Percentiles rank a stretch among this genome's conserved stretches.
These are phyloP conservation scores for Aphaenogaster rudis DNA, from an alignment of 1,140 invertebrate genomes.

Conservation along the genomic window DNA sequence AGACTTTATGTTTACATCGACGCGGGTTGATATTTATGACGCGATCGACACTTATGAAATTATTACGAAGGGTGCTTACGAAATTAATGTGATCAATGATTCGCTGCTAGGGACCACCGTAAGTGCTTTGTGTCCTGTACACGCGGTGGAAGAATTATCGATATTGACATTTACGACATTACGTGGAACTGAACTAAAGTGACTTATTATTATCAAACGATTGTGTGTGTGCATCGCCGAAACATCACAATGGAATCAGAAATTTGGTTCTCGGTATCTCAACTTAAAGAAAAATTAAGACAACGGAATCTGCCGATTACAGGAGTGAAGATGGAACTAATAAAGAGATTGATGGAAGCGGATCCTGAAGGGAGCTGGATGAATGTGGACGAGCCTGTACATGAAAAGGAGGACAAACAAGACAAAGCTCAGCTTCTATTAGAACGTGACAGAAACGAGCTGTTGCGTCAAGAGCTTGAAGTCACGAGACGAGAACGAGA, in stretches of 20 bases:
- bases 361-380: not conserved
- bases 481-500: not conserved
- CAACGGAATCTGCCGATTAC: not conserved
- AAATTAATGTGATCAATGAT: too few relatives aligned
- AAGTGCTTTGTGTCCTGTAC: too few relatives aligned
- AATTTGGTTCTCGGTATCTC: not conserved
- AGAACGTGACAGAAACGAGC: not conserved
- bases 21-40: too few relatives aligned
- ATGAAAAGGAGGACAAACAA: not conserved
- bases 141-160: too few relatives aligned
- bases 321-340: not conserved
- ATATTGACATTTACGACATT: too few relatives aligned
- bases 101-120: too few relatives aligned
- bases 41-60: too few relatives aligned
- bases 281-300: not conserved
- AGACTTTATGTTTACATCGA: too few relatives aligned
- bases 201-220: too few relatives aligned
- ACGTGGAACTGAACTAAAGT: too few relatives aligned
- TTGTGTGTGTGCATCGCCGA: not conserved
- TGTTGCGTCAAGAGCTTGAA: not conserved
- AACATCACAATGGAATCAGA: not conserved
- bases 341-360: not conserved
- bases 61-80: too few relatives aligned
- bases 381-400: not conserved
- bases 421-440: too few relatives aligned